phyloP scores from a whole-genome alignment of 2,888 invertebrate genomes.

The Crepidodera aurea region DNA sequence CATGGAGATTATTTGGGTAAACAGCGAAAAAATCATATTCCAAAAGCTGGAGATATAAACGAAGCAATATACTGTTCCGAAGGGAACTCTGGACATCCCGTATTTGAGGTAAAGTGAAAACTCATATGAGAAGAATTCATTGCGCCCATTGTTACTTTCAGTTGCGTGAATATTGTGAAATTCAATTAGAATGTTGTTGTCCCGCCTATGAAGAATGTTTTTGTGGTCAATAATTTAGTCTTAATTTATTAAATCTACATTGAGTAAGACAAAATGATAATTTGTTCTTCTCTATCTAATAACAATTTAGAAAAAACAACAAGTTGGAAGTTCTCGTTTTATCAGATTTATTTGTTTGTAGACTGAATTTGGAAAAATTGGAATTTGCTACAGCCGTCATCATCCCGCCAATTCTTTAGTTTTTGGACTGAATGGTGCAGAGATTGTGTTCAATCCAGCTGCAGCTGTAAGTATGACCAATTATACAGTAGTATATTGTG shows the following conservation, averaged over 20 bases:
- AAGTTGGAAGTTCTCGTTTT: too few species aligned
- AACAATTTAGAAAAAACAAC: too few species aligned
- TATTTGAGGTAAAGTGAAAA: slow-evolving; percentile 75
- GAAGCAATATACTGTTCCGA: slow-evolving; percentile 96
- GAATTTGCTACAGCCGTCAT: slow-evolving; percentile 96
- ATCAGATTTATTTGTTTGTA: slow-evolving; percentile 54
- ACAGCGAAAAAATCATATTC: slow-evolving; percentile 97
- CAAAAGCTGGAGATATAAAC: slow-evolving; percentile 95
- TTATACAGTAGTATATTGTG: too few species aligned
- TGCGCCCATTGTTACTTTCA: too few species aligned
- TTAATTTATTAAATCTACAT: too few species aligned
- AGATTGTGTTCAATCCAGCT: slow-evolving; percentile 98
- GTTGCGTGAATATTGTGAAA: too few species aligned
- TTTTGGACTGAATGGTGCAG: slow-evolving; percentile 96
- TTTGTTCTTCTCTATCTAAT: too few species aligned
- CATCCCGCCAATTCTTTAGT: slow-evolving; percentile 98
- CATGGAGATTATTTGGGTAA: slow-evolving; percentile 90
- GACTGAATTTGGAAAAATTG: slow-evolving; percentile 87
- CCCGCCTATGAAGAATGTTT: too few species aligned
- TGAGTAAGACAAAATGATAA: too few species aligned
- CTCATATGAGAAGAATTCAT: too few species aligned
- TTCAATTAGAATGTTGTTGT: too few species aligned
- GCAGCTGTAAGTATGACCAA: slow-evolving; percentile 86
- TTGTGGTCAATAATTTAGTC: too few species aligned
- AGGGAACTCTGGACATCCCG: slow-evolving; percentile 93